Conservation (phyloP, 2,797 vertebrate genomes). For the Catostomus latipinnis region DNA sequence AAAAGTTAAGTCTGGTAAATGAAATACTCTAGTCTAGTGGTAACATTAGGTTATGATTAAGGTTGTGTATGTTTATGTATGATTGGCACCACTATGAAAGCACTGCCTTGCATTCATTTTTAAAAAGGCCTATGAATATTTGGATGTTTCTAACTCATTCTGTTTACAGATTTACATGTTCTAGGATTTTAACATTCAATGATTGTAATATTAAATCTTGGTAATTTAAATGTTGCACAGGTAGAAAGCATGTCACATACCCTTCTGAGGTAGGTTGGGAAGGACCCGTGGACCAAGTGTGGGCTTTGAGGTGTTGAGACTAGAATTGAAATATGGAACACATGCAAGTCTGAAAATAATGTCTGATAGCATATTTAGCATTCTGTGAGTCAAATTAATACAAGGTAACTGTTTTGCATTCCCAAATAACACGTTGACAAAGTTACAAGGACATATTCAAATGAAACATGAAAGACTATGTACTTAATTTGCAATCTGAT, state of each 20-base stretch:
- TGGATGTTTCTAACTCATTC: too few relatives aligned
- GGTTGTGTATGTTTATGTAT: too few relatives aligned
- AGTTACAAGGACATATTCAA: slow-evolving; percentile 23
- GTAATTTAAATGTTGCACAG: not conserved
- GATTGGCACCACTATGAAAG: too few relatives aligned
- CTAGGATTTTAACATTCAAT: not conserved
- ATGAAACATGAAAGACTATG: slow-evolving; percentile 10
- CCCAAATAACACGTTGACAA: slow-evolving; percentile 5
- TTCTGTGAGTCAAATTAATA: not conserved
- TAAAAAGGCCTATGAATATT: too few relatives aligned
- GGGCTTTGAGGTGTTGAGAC: slow-evolving; percentile 89
- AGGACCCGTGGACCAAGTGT: slow-evolving; percentile 98
- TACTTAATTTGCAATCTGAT: slow-evolving; percentile 13
- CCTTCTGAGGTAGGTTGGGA: slow-evolving; percentile 99
- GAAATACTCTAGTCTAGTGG: too few relatives aligned
- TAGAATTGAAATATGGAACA: slow-evolving; percentile 78
- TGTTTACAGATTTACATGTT: too few relatives aligned
- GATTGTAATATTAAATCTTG: not conserved
- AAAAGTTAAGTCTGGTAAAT: too few relatives aligned
- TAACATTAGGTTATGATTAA: too few relatives aligned
- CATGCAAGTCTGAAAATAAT: slow-evolving; percentile 1
- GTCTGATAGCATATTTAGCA: not conserved
- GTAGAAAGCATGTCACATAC: slow-evolving; percentile 71
- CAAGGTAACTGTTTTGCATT: slow-evolving; percentile 35
- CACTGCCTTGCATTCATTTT: too few relatives aligned